These are phyloP conservation scores for Sceloporus tristichus DNA, from an alignment of 2,113 vertebrate genomes.

Conservation along the genomic window DNA sequence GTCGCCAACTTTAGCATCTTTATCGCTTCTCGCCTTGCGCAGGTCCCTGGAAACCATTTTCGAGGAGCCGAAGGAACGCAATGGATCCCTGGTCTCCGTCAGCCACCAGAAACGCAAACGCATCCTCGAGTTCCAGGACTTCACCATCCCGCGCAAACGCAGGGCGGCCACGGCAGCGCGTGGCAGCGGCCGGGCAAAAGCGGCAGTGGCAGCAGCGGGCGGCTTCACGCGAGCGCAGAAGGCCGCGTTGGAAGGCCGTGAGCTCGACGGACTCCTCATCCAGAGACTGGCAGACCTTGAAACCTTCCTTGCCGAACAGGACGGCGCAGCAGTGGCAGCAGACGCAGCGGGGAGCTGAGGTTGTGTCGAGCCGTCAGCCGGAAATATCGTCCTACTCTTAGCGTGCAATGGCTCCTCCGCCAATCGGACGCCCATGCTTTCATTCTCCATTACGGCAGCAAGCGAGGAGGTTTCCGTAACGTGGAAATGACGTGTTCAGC, in stretches of 20 bases:
- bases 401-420: too few species aligned
- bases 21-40: slow-evolving; percentile 34
- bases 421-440: too few species aligned
- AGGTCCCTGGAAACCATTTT: slow-evolving; percentile 97
- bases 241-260: slow-evolving; percentile 81
- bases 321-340: slow-evolving; percentile 73
- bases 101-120: slow-evolving; percentile 94
- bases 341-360: slow-evolving; percentile 56
- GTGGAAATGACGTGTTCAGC: too few species aligned
- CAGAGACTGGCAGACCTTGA: slow-evolving; percentile 93
- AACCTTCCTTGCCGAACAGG: slow-evolving; percentile 86
- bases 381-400: too few species aligned
- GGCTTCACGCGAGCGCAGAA: slow-evolving; percentile 84
- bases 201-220: too few species aligned
- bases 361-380: not conserved
- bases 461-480: too few species aligned
- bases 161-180: too few species aligned
- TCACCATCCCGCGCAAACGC: slow-evolving; percentile 91
- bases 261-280: slow-evolving; percentile 89
- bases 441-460: too few species aligned
- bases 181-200: slow-evolving; percentile 78
- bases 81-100: slow-evolving; percentile 87
- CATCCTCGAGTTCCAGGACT: slow-evolving; percentile 93
- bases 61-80: slow-evolving; percentile 93
- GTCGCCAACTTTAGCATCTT: too few species aligned